Percentiles rank a stretch among this genome's conserved stretches.
These are phyloP conservation scores for Cyprinodon diabolis DNA, from an alignment of 2,797 vertebrate genomes.

Conservation along the genomic window DNA sequence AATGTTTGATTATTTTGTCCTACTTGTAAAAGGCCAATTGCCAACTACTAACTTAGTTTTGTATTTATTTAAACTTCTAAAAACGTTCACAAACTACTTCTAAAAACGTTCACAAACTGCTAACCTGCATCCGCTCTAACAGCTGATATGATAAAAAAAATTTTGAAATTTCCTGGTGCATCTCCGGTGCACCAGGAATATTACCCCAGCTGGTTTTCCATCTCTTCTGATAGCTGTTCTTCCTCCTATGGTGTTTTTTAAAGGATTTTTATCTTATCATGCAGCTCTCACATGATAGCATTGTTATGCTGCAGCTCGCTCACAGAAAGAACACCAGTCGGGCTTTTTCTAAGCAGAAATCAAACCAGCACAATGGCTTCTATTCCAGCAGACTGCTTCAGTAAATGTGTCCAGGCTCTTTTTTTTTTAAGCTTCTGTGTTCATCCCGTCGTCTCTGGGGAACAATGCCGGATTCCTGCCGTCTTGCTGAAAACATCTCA, in stretches of 20 bases:
- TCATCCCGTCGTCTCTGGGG: slow-evolving; percentile 61
- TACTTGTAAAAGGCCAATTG: not conserved
- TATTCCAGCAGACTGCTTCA: slow-evolving; percentile 73
- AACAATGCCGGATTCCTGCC: slow-evolving; percentile 86
- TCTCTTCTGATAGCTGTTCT: slow-evolving; percentile 7
- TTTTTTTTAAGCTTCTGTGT: slow-evolving; percentile 70
- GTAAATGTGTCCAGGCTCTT: slow-evolving; percentile 77
- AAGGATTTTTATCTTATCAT: slow-evolving; percentile 25
- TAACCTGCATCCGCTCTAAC: slow-evolving; percentile 56
- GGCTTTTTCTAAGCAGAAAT: slow-evolving; percentile 79
- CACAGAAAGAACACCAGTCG: slow-evolving; percentile 79
- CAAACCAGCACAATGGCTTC: slow-evolving; percentile 83
- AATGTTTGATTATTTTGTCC: not conserved
- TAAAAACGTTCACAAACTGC: not conserved
- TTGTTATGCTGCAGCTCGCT: slow-evolving; percentile 66
- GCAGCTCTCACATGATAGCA: slow-evolving; percentile 66
- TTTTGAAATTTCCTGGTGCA: not conserved
- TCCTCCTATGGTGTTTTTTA: slow-evolving; percentile 8
- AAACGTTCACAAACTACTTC: not conserved
- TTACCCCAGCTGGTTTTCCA: slow-evolving; percentile 1
- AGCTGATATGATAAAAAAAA: slow-evolving; percentile 66
- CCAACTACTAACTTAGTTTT: not conserved
- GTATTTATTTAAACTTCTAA: not conserved
- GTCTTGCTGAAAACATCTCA: slow-evolving; percentile 82
- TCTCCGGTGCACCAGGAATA: not conserved